These are phyloP conservation scores for Caradrina clavipalpis DNA, from an alignment of 2,888 invertebrate species.

Conservation along the genomic window DNA sequence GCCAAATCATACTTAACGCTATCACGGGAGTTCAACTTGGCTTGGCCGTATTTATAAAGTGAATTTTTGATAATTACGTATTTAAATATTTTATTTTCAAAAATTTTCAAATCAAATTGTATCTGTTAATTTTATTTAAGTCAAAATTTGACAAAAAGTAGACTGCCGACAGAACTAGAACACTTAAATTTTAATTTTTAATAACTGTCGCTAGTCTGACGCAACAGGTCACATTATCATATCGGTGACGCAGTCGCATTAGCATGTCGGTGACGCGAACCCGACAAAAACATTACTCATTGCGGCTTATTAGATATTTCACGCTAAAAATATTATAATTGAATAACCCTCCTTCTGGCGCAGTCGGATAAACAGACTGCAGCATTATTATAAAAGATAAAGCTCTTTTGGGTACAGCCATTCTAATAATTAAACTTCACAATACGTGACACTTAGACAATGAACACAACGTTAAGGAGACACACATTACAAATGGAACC, in stretches of 20 bases:
- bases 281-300: no score
- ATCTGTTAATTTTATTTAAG: background rate
- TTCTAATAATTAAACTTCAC: conserved; percentile 9
- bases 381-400: background rate
- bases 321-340: no score
- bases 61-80: conserved; percentile 63
- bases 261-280: no score
- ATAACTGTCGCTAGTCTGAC: no score
- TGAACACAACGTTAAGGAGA: conserved; percentile 23
- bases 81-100: background rate
- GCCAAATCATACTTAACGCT: conserved; percentile 71
- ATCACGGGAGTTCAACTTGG: conserved; percentile 54
- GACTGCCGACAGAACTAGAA: no score
- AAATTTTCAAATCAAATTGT: background rate
- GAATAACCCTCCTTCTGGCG: no score
- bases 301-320: no score
- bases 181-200: no score
- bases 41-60: conserved; percentile 65
- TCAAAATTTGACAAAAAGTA: background rate
- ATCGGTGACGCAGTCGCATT: no score
- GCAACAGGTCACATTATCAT: no score
- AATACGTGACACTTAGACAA: conserved; percentile 5
- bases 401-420: conserved; percentile 33
- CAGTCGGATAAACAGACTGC: no score
- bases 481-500: conserved; percentile 33